Evolutionary conservation across 2,888 invertebrate species (phyloP), one percentile per base, ranked within the genome.

Genomic region (Volucella inflata): DNA sequence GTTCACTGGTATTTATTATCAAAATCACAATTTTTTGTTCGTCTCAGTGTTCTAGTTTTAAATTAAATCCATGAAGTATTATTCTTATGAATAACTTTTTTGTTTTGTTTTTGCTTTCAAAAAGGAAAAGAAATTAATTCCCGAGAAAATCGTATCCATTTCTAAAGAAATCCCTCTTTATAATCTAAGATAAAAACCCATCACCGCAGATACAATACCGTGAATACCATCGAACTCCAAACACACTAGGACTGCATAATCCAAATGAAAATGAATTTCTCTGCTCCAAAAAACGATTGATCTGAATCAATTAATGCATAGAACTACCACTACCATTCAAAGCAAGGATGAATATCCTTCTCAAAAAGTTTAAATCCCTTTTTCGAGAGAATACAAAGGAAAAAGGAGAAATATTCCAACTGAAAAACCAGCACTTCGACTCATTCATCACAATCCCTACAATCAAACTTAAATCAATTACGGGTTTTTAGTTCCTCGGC

Each of bases 381-480:
- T 67, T 46, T 48, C 38, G 3, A 40, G 12, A 55, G 42, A 16
- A 10, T 38, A n/a, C 16, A 9, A 44, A 16, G n/a, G 11, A 55
- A 30, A 40, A n/a, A 16, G 12, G 38, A 48, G 36, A 55, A 62
- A 53, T 55, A 21, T 36, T 50, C 21, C 21, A 30, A 6, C 30
- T 6, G 21, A 17, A 14, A 60, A 62, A 38, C 14, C 21, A 65
- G 40, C 53, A 55, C 44, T 60, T 21, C 36, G 65, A n/a, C 51
- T 75, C 55, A 70, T 76, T 76, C 76, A 55, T 64, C 71, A 72
- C 76, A 80, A 59, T 57, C 50, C 44, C 48, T 64, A 67, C 80
- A 85, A 85, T 85, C 76, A 81, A 76, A 81, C 80, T 85, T 85
- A 72, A 85, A 85, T 85, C 85, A 85, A 81, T 85, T 85, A 62